Base-by-base conservation (phyloP, 2,797 vertebrate genomes). In the Carapus acus region DNA sequence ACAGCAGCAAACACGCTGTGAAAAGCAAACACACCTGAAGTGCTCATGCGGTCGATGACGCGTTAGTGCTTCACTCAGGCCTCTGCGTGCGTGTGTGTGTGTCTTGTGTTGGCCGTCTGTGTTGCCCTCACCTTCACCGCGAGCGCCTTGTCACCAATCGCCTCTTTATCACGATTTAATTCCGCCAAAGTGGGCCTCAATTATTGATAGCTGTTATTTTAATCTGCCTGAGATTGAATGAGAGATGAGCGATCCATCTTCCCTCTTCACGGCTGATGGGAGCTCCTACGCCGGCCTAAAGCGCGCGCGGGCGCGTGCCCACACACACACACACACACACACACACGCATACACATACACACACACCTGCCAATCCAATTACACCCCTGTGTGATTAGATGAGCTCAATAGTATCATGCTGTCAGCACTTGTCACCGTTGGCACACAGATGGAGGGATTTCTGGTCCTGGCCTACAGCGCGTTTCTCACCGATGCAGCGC, bases 161-260 rank as follows among this genome's bases (percentile, higher is more conserved):
- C 27, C 45, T 27, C 43, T 54, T 52, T 15, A 36, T 62, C 53
- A 19, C 24, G 37, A 67, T 78, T 67, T 79, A 54, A 78, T 73
- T 49, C 62, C 3, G 6, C 2, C 43, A 62, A 65, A 62, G 51
- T 56, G 37, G 50, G 52, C 65, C 74, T 71, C 57, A 76, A 58
- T 76, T 62, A 75, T 54, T 59, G 55, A 49, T 59, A 39, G 47
- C 8, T 67, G 45, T 65, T 52, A 54, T 61, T 50, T 69, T 71
- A 58, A 78, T 73, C 67, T 65, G 36, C 17, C 46, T 2, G 3
- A 56, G 36, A 58, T 6, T 48, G 11, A 11, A 20, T 62, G 40
- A 58, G 62, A 73, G 19, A 43, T 34, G 18, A 43, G 39, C 41
- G 52, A 74, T 58, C 44, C 18, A 43, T 58, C 51, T 65, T 53